Percentiles rank a stretch among this genome's conserved stretches.
These are phyloP conservation scores for Epistrophe eligans DNA, from an alignment of 2,888 invertebrate genomes.

Conservation along the genomic window DNA sequence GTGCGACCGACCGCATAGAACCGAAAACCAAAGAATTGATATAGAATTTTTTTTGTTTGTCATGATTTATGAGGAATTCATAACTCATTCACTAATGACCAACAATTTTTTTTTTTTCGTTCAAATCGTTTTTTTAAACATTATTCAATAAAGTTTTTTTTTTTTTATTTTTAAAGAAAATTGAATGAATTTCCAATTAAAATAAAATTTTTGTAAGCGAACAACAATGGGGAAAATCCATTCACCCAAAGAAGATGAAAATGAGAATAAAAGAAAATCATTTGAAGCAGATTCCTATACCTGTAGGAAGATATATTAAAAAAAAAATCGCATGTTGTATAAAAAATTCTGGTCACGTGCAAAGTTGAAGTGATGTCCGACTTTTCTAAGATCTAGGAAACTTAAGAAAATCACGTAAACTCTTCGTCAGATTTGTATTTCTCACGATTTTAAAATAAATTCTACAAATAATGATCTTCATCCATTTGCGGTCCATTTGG, in stretches of 20 bases:
- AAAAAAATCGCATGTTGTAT: constrained; percentile 1
- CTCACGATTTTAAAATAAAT: constrained; percentile 74
- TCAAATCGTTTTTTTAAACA: neutral
- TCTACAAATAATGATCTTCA: constrained; percentile 65
- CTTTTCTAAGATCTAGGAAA: constrained; percentile 35
- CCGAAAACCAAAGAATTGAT: constrained; percentile 10
- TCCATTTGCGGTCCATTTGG: constrained; percentile 68
- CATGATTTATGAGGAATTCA: constrained; percentile 56
- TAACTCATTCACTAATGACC: constrained; percentile 60
- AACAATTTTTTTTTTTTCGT: constrained; percentile 17
- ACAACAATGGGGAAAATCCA: constrained; percentile 11
- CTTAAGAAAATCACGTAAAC: constrained; percentile 69
- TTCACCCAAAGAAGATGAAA: constrained; percentile 12
- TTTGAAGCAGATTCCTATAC: neutral
- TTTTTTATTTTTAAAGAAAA: neutral
- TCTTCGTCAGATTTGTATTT: constrained; percentile 70
- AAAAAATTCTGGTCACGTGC: constrained; percentile 67
- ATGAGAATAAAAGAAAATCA: constrained; percentile 32
- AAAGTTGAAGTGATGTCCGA: constrained; percentile 55
- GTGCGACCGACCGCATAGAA: constrained; percentile 50
- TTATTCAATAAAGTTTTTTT: constrained; percentile 15
- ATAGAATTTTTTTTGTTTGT: constrained; percentile 43
- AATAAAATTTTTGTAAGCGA: constrained; percentile 21
- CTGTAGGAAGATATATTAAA: too few relatives aligned
- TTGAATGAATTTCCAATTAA: constrained; percentile 60